phyloP scores from a whole-genome alignment of 2,113 vertebrate species.

The Numenius arquata region DNA sequence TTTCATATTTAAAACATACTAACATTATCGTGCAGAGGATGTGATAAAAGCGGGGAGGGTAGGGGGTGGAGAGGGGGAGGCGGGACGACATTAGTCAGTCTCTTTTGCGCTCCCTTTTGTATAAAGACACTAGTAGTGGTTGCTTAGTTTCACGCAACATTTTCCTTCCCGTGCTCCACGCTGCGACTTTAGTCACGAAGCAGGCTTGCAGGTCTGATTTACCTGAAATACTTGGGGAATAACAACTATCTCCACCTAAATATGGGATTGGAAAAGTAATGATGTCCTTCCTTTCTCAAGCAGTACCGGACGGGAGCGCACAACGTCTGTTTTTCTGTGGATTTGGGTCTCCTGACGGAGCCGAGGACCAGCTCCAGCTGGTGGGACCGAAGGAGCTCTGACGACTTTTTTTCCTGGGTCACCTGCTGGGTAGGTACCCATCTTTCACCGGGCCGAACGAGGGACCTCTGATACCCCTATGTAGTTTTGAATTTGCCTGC shows the following conservation, averaged over 20 bases:
- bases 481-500: background rate
- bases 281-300: background rate
- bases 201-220: background rate
- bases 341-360: background rate
- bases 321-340: too few relatives aligned
- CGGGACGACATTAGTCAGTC: too few relatives aligned
- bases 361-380: background rate
- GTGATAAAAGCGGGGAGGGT: too few relatives aligned
- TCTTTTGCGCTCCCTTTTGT: background rate
- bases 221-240: background rate
- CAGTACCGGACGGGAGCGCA: too few relatives aligned
- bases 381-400: background rate
- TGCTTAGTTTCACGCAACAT: background rate
- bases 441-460: background rate
- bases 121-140: background rate
- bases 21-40: background rate
- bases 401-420: background rate
- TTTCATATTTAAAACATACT: background rate
- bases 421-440: fast-evolving
- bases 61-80: fast-evolving
- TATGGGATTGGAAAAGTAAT: fast-evolving
- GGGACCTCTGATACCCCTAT: fast-evolving
- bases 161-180: background rate
- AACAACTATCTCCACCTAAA: too few relatives aligned
- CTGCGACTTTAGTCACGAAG: background rate